phyloP scores from a whole-genome alignment of 2,113 vertebrate genomes.

The Acinonyx jubatus region DNA sequence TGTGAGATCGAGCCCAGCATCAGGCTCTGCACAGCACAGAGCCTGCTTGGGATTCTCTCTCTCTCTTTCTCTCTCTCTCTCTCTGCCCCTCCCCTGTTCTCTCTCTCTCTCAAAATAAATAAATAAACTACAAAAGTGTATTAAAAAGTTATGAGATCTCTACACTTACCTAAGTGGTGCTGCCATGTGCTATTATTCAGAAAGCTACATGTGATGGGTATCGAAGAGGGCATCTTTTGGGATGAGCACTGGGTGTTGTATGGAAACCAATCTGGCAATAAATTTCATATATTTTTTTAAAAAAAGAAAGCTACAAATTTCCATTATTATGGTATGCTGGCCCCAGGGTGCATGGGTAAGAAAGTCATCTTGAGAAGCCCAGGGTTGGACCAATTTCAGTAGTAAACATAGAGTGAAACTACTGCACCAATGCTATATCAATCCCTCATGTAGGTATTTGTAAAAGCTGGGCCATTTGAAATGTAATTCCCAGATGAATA shows the following conservation, averaged over 20 bases:
- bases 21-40: too few relatives aligned
- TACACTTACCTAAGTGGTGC: not conserved
- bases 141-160: not conserved
- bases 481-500: not conserved
- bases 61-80: too few relatives aligned
- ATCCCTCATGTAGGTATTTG: not conserved
- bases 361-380: not conserved
- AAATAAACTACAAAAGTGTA: too few relatives aligned
- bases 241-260: too few relatives aligned
- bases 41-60: too few relatives aligned
- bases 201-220: not conserved
- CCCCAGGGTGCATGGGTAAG: not conserved
- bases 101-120: too few relatives aligned
- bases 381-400: not conserved
- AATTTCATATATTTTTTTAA: too few relatives aligned
- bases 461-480: slow-evolving; percentile 4
- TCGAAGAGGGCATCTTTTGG: too few relatives aligned
- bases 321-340: not conserved
- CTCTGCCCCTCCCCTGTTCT: too few relatives aligned
- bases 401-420: not conserved
- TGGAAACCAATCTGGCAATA: too few relatives aligned
- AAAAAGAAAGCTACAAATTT: not conserved
- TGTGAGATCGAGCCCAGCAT: too few relatives aligned
- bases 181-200: not conserved
- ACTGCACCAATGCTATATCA: not conserved